phyloP scores from a whole-genome alignment of 1,140 invertebrate genomes.

The Xylocopa sonorina region DNA sequence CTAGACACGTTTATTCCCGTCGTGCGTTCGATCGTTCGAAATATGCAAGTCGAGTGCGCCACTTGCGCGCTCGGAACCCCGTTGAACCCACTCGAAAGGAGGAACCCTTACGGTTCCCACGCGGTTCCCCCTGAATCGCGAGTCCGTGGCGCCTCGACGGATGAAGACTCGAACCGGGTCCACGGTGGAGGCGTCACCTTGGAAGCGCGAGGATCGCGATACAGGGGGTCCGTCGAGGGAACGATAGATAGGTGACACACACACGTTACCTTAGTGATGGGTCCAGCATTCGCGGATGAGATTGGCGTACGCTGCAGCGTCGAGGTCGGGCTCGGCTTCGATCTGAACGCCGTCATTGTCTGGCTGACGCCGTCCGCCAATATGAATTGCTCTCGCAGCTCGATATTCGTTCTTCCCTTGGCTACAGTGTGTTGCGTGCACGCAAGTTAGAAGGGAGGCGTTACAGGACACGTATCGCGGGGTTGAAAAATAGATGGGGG shows the following conservation, averaged over 20 bases:
- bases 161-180: neutral
- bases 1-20: no score
- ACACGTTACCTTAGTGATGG: constrained; percentile 94
- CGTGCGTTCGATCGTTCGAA: no score
- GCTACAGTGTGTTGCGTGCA: constrained; percentile 88
- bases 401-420: constrained; percentile 99
- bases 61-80: neutral
- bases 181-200: neutral
- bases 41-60: no score
- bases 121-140: neutral
- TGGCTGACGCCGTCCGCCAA: constrained; percentile 98
- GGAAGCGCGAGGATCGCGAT: neutral
- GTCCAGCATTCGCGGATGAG: constrained; percentile 86
- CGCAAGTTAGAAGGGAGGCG: constrained; percentile 77
- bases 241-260: neutral
- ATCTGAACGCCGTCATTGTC: constrained; percentile 98
- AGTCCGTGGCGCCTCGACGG: neutral
- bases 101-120: neutral
- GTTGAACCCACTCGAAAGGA: neutral
- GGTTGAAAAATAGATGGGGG: constrained; percentile 55
- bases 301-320: constrained; percentile 85
- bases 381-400: constrained; percentile 99
- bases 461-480: constrained; percentile 70
- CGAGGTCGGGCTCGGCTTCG: constrained; percentile 90
- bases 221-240: neutral